Evolutionary conservation across 2,113 vertebrate genomes (phyloP), one percentile per base, ranked within the genome.

Genomic region (Alosa alosa): DNA sequence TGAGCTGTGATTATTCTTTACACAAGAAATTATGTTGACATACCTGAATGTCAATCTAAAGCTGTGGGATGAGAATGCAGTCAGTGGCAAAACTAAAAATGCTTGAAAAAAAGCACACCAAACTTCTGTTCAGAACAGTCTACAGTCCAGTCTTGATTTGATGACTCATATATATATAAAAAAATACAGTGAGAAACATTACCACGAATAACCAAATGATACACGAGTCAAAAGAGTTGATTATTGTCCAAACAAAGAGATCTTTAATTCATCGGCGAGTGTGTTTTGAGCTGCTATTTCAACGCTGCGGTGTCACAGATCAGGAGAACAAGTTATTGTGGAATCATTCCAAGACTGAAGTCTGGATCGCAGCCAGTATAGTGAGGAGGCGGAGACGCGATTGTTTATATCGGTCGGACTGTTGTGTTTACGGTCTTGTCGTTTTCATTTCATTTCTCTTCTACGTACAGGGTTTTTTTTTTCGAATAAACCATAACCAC

Each of bases 281-380:
- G n/a, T 31, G 9, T 36, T 78, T 39, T 4, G 72, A 78, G 72
- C 72, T 39, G 5, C 31, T 78, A 78, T 9, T 78, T 78, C 36
- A 36, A 17, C 5, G 72, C 15, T 39, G 72, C 31, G 31, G 20
- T 78, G 25, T 36, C 25, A 72, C 10, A 15, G 31, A 15, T 13
- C 25, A 39, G 72, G 72, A 78, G 72, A 78, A 39, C 72, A 39
- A 78, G 72, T 41, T 39, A 75, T 75, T 78, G 72, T 78, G 31
- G 31, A 39, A 39, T 39, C 31, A 39, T 39, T 78, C 72, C 72
- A 78, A 78, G 72, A 68, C 64, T 78, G 31, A 39, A 39, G 72
- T 78, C 72, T 78, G 72, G 72, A 78, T 36, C 31, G 9, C 72
- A 78, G 72, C 72, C 72, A 11, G 36, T 78, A 36, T 78, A 78